Evolutionary conservation across 2,888 invertebrate genomes (phyloP).

Genomic region (Luperina nickerlii): DNA sequence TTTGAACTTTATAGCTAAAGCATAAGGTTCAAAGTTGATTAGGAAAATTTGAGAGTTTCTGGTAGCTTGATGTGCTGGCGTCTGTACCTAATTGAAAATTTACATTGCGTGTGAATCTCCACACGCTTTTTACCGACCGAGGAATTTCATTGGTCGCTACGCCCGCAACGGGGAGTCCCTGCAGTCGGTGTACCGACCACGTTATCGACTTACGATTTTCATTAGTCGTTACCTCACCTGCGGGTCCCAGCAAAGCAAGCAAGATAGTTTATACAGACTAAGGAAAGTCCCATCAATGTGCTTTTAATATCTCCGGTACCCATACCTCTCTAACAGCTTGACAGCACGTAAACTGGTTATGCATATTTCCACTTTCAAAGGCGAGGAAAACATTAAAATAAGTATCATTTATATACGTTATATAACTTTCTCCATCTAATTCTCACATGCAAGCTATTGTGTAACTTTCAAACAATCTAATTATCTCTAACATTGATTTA

Average conservation of each 20-base stretch:
- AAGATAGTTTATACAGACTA: not conserved
- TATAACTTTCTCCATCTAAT: not conserved
- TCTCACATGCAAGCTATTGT: not conserved
- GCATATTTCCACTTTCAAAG: not conserved
- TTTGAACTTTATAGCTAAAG: too few species aligned
- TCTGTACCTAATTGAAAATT: too few species aligned
- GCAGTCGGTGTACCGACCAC: too few species aligned
- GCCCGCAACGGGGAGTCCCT: too few species aligned
- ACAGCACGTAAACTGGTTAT: not conserved
- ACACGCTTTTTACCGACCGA: too few species aligned
- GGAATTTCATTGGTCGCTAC: too few species aligned
- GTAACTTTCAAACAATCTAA: constrained; percentile 32
- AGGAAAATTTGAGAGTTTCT: too few species aligned
- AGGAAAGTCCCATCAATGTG: not conserved
- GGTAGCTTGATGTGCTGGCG: too few species aligned
- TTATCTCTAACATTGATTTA: constrained; percentile 47
- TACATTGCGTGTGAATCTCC: too few species aligned
- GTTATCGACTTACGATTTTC: not conserved
- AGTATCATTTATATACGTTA: not conserved
- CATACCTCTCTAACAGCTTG: not conserved
- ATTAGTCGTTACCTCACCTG: not conserved
- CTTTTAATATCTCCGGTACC: not conserved
- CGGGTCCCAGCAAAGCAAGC: not conserved
- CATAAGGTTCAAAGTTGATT: too few species aligned
- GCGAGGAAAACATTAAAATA: too few species aligned